A percentile compares a stretch with the other conserved stretches of the same genome.
Evolutionary conservation across 1,140 invertebrate genomes (phyloP).

Genomic region (Pinna nobilis): DNA sequence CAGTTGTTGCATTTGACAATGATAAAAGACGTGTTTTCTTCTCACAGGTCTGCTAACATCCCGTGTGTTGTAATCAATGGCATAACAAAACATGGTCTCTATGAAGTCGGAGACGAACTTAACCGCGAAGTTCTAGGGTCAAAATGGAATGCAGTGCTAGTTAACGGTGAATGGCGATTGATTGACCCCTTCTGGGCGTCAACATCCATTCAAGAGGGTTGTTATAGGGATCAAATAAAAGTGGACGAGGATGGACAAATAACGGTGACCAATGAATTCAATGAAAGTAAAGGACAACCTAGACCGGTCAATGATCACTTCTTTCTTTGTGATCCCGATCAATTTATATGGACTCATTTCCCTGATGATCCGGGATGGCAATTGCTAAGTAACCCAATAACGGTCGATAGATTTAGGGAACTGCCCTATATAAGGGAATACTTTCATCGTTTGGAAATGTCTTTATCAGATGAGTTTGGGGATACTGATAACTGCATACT

Average conservation of each 20-base stretch:
- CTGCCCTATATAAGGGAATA: slow-evolving; percentile 53
- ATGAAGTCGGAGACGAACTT: slow-evolving; percentile 26
- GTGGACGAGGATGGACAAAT: slow-evolving; percentile 23
- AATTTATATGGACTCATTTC: slow-evolving; percentile 54
- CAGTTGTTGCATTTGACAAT: too few relatives aligned
- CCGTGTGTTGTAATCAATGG: slow-evolving; percentile 31
- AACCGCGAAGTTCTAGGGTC: neutral
- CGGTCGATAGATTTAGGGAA: slow-evolving; percentile 46
- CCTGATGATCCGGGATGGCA: slow-evolving; percentile 62
- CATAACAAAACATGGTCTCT: slow-evolving; percentile 25
- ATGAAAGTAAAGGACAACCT: neutral
- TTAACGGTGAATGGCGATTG: slow-evolving; percentile 30
- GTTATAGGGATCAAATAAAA: slow-evolving; percentile 15
- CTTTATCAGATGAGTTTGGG: neutral
- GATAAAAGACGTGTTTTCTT: too few relatives aligned
- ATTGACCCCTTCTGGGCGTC: slow-evolving; percentile 27
- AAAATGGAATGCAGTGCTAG: slow-evolving; percentile 26
- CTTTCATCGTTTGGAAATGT: slow-evolving; percentile 33
- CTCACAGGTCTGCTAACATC: slow-evolving; percentile 24
- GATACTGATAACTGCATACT: slow-evolving; percentile 22
- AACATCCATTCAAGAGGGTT: slow-evolving; percentile 1
- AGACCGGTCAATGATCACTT: slow-evolving; percentile 42
- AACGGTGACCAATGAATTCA: neutral
- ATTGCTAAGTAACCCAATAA: slow-evolving; percentile 47
- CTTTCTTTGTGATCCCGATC: slow-evolving; percentile 53